Evolutionary conservation across 2,888 invertebrate species (phyloP), one percentile per base, ranked within the genome.

Genomic region (Caenorhabditis virilis): DNA sequence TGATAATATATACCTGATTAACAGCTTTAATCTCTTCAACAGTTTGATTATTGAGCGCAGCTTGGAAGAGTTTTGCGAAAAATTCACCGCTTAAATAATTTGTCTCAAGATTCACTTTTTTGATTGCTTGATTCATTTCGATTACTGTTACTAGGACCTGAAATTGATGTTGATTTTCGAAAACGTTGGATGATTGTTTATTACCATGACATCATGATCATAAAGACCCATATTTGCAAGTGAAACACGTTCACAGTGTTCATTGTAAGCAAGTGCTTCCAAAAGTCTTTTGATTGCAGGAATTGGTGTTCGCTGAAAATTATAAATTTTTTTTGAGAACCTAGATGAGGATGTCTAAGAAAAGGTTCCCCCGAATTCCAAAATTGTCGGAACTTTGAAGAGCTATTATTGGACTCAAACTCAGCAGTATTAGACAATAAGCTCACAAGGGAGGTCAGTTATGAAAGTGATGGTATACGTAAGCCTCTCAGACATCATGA

Each of bases 21-120:
- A 94, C 91, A 74, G 93, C 93, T 84, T 95, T 89, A 86, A 97
- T 92, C 87, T 97, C 95, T 86, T 93, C 92, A 43, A 95, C 89
- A 65, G 89, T 89, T 85, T 91, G 90, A 80, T 91, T 91, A 80
- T 89, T 89, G 72, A 94, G 89, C 83, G 95, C 88, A 50, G 93
- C 89, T 85, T 77, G 90, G 73, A 95, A 89, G 69, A 98, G 88
- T 84, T 89, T 89, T 72, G 94, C 90, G 83, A 97, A 89, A 68
- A 91, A 90, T 71, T 89, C 88, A 59, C 64, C 64, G 45, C 74
- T 74, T 27, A 81, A 56, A 54, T 82, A 94, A 88, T 98, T 98
- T 79, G 95, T 95, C 88, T 97, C 95, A 36, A 88, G 78, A 71
- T 87, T 87, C 27, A 87, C 75, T 20, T 81, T 82, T 57, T 84